Conservation (phyloP, 2,888 invertebrate species). For the Acleris literana region DNA sequence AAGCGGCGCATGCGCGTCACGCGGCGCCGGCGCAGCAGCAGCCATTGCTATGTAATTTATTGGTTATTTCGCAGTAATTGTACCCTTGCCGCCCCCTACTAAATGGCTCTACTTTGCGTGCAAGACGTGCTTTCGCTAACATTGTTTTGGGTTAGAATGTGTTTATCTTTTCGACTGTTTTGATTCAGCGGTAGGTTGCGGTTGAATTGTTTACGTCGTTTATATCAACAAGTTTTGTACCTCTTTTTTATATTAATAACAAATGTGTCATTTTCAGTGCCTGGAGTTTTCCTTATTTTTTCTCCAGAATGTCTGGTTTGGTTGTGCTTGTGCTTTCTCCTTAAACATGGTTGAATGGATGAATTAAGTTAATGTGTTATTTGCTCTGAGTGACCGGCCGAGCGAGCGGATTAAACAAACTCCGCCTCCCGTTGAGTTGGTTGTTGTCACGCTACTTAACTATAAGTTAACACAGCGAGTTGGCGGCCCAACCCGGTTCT, state of each 20-base stretch:
- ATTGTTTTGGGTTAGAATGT: constrained; percentile 45
- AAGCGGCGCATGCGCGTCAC: constrained; percentile 68
- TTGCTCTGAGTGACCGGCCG: constrained; percentile 48
- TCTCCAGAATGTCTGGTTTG: not conserved
- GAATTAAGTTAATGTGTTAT: constrained; percentile 40
- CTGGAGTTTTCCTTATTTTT: not conserved
- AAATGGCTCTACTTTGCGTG: constrained; percentile 60
- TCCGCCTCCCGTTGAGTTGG: constrained; percentile 39
- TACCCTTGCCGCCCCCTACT: constrained; percentile 64
- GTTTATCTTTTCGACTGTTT: constrained; percentile 36
- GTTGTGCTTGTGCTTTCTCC: constrained; percentile 15
- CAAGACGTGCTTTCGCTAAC: constrained; percentile 47
- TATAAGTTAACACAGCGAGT: constrained; percentile 44
- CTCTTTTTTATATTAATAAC: not conserved
- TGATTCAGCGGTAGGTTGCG: constrained; percentile 29
- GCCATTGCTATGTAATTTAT: constrained; percentile 58
- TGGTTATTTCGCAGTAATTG: constrained; percentile 73
- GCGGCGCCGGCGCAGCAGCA: constrained; percentile 63
- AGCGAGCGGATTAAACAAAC: constrained; percentile 47
- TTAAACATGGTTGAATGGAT: constrained; percentile 22
- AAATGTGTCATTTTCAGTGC: not conserved
- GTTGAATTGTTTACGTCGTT: constrained; percentile 1
- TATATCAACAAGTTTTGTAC: not conserved
- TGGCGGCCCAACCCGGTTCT: constrained; percentile 52
- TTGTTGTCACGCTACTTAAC: constrained; percentile 64